These are phyloP conservation scores for Ceratina japonica DNA, from an alignment of 1,140 invertebrate genomes.

Conservation along the genomic window DNA sequence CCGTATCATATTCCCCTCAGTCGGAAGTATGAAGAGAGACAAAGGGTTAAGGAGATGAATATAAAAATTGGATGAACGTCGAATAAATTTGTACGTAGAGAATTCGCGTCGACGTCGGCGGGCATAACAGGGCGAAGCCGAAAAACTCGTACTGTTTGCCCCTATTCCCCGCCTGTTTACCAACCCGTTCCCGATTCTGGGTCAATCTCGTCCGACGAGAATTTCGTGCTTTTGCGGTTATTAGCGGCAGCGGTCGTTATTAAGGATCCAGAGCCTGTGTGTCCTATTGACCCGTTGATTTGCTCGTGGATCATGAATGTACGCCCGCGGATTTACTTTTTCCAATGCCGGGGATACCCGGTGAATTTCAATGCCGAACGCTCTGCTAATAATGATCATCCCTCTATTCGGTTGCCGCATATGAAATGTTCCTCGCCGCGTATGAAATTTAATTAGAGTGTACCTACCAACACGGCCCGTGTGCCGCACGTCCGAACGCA, in stretches of 20 bases:
- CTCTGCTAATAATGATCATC: slow-evolving; percentile 8
- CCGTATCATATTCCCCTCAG: no score
- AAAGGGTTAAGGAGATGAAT: no score
- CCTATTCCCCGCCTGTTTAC: slow-evolving; percentile 48
- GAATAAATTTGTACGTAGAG: no score
- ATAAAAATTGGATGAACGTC: no score
- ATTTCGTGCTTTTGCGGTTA: slow-evolving; percentile 48
- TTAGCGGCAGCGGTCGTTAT: slow-evolving; percentile 38
- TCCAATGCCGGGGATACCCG: not conserved
- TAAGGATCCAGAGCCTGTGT: slow-evolving; percentile 34
- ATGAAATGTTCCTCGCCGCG: no score
- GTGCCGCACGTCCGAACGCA: no score
- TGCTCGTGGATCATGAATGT: slow-evolving; percentile 31
- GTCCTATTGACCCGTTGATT: slow-evolving; percentile 9
- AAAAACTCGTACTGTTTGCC: slow-evolving; percentile 48
- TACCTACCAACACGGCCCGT: no score
- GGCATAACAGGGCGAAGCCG: slow-evolving; percentile 2
- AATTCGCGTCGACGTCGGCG: slow-evolving; percentile 36
- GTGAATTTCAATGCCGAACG: slow-evolving; percentile 10
- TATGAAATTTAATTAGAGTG: no score
- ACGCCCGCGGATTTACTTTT: slow-evolving; percentile 19
- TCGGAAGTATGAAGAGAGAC: no score
- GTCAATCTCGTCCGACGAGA: slow-evolving; percentile 36
- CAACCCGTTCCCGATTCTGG: slow-evolving; percentile 47
- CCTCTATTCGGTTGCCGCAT: not conserved